Evolutionary conservation across 2,113 vertebrate genomes (phyloP), one percentile per base, ranked within the genome.

Genomic region (Pituophis catenifer): DNA sequence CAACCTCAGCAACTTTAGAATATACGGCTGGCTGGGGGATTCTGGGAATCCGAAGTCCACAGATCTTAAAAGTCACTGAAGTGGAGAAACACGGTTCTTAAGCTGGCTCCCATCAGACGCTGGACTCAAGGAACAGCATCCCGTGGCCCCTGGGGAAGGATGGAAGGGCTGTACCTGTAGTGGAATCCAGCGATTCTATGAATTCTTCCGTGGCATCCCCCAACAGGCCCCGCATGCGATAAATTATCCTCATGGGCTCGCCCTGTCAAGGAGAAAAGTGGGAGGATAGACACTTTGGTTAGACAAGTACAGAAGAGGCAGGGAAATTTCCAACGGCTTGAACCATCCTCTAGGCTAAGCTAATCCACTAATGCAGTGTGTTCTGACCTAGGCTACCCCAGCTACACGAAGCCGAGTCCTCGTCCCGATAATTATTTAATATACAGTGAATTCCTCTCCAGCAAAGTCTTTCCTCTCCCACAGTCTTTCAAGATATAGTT

Each of bases 231-330:
- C 99, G 98, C 99, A 99, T 99, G 65, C 99, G 98, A 95, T 99
- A 99, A 89, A 99, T 99, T 93, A 99, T 99, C 97, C 99, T 99
- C 99, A 99, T 99, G 4, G 99, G 99, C 94, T 99, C 99, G 65
- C 99, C 99, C 99, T 99, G 95, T 38, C 89, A 90, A 95, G 93
- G 92, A 86, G 91, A 62, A n/a, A 55, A 89, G 94, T 0, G 23
- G 48, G 9, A 88, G 13, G 33, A 9, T 7, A 7, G 2, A 44
- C 24, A 26, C 1, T 52, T 26, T 57, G 26, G n/a, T 29, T 11
- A 1, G n/a, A 38, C 19, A 38, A 12, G 89, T 2, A 3, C 5
- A 57, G 23, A 44, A 57, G 19, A 93, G 52, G 44, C 15, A 10
- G 50, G 55, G 17, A 17, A 0, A 12, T 17, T 33, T 24, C 8